These are phyloP conservation scores for Choristoneura rosaceana DNA, from an alignment of 2,888 invertebrate genomes.

Conservation along the genomic window DNA sequence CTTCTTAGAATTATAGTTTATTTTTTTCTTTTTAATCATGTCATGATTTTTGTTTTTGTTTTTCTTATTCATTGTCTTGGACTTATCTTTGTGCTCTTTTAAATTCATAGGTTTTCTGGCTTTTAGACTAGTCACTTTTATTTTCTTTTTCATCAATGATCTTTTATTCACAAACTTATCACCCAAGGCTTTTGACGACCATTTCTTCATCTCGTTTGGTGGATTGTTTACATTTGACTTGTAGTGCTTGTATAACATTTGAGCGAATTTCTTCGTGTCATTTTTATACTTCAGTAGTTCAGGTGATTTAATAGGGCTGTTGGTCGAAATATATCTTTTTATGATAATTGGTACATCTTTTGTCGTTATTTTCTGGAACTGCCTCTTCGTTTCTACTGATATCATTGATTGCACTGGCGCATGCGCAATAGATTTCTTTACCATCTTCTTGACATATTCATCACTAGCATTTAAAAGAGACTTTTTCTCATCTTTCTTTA, in stretches of 20 bases:
- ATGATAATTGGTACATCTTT: constrained; percentile 4
- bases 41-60: not conserved
- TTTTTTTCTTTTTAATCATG: not conserved
- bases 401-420: not conserved
- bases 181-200: not conserved
- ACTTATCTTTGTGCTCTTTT: not conserved
- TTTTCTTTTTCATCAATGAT: not conserved
- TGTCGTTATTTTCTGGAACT: not conserved
- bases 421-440: constrained; percentile 4
- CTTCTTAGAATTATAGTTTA: constrained; percentile 3
- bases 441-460: not conserved
- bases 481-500: constrained; percentile 17
- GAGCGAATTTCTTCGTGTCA: constrained; percentile 24
- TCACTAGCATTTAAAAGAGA: not conserved
- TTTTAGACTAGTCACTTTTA: not conserved
- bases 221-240: not conserved
- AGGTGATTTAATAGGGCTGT: constrained; percentile 20
- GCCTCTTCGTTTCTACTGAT: constrained; percentile 15
- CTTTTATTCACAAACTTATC: constrained; percentile 8
- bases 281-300: constrained; percentile 25
- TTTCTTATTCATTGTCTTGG: not conserved
- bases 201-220: not conserved
- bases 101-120: constrained; percentile 3
- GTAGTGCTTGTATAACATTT: constrained; percentile 27
- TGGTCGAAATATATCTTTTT: constrained; percentile 32